A percentile compares a stretch with the other conserved stretches of the same genome.
phyloP scores from a whole-genome alignment of 2,888 invertebrate genomes.

The Erannis defoliaria region DNA sequence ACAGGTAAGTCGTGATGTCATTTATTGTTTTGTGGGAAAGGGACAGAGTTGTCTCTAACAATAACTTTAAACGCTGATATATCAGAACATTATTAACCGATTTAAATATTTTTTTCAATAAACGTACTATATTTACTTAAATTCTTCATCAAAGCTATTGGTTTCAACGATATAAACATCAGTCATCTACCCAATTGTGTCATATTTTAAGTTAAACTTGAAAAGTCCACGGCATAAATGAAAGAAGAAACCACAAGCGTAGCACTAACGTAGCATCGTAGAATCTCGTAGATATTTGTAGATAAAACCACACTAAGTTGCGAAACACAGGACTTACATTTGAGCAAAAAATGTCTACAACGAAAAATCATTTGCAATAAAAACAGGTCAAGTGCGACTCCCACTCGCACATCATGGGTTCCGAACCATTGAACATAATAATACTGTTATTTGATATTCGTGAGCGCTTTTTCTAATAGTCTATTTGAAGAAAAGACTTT shows the following conservation, averaged over 20 bases:
- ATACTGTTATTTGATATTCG: slow-evolving; percentile 25
- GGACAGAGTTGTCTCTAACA: no score
- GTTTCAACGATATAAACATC: no score
- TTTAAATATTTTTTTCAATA: no score
- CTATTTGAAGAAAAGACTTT: slow-evolving; percentile 14
- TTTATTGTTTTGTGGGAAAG: no score
- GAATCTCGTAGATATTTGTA: slow-evolving; percentile 7
- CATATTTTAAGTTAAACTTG: slow-evolving; percentile 11
- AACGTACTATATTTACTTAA: no score
- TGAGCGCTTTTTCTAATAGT: slow-evolving; percentile 13
- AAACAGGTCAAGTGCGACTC: slow-evolving; percentile 20
- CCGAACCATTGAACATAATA: slow-evolving; percentile 23
- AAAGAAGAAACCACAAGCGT: slow-evolving; percentile 1
- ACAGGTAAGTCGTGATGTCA: no score
- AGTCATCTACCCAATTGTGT: slow-evolving; percentile 31
- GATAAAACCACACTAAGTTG: slow-evolving; percentile 4
- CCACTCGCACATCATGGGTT: slow-evolving; percentile 12
- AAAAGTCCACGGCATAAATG: slow-evolving; percentile 1
- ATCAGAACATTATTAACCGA: no score
- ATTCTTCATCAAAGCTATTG: no score
- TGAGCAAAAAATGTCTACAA: slow-evolving; percentile 4
- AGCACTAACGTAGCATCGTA: slow-evolving; percentile 2
- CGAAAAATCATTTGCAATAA: slow-evolving; percentile 18
- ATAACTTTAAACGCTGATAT: no score
- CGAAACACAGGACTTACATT: not conserved